phyloP scores from a whole-genome alignment of 1,140 invertebrate genomes.

The Drosophila azteca region DNA sequence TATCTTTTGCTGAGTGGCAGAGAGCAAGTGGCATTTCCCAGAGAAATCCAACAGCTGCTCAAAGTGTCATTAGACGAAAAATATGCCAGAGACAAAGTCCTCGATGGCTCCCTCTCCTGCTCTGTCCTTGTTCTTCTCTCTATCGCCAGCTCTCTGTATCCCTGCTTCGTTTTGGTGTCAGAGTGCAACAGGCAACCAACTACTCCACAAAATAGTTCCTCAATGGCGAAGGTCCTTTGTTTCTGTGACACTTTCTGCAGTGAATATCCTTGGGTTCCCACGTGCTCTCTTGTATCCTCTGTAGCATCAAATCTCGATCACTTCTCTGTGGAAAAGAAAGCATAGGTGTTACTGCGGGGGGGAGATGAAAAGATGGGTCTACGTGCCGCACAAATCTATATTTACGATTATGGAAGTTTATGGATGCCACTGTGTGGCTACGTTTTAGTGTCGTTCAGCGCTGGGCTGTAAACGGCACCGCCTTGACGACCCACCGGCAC shows the following conservation, averaged over 20 bases:
- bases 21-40: constrained; percentile 19
- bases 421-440: constrained; percentile 47
- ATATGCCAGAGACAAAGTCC: constrained; percentile 45
- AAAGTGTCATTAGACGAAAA: constrained; percentile 71
- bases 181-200: too few species aligned
- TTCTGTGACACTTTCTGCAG: too few species aligned
- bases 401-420: constrained; percentile 75
- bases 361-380: background rate
- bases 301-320: too few species aligned
- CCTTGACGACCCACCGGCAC: background rate
- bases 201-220: too few species aligned
- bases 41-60: constrained; percentile 77
- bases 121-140: background rate
- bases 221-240: too few species aligned
- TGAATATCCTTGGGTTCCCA: too few species aligned
- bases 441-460: constrained; percentile 73
- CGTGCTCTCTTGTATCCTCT: too few species aligned
- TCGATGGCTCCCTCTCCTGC: constrained; percentile 5
- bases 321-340: too few species aligned
- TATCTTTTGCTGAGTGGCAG: background rate
- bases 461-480: constrained; percentile 60
- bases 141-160: too few species aligned
- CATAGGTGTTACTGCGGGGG: too few species aligned
- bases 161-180: too few species aligned
- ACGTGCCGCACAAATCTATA: constrained; percentile 73